Evolutionary conservation across 2,888 invertebrate species (phyloP).

Genomic region (Gibbula magus): DNA sequence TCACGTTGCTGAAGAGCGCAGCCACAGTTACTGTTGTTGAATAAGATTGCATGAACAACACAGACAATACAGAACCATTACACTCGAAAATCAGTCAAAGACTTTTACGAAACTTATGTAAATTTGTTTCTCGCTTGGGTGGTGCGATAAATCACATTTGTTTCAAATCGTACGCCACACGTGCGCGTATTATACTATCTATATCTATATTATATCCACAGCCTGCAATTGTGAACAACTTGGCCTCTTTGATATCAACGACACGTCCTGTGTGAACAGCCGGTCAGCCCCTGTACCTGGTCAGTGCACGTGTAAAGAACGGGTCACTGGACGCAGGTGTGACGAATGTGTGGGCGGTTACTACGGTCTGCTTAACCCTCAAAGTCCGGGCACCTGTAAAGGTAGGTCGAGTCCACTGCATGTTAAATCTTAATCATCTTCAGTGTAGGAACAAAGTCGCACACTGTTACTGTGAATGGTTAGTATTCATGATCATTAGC

Average conservation of each 20-base stretch:
- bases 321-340: constrained; percentile 49
- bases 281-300: constrained; percentile 28
- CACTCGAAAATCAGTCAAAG: background rate
- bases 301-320: constrained; percentile 52
- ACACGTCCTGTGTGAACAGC: constrained; percentile 26
- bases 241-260: constrained; percentile 39
- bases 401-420: no score
- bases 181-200: background rate
- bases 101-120: no score
- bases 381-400: constrained; percentile 45
- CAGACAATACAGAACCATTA: no score
- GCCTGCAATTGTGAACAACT: constrained; percentile 50
- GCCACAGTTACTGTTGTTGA: no score
- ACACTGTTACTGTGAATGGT: no score
- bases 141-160: background rate
- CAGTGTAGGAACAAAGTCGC: no score
- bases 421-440: no score
- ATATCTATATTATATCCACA: background rate
- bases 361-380: constrained; percentile 48
- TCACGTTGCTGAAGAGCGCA: no score
- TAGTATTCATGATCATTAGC: no score
- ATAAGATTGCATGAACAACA: no score
- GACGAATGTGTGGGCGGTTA: constrained; percentile 44
- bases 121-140: background rate
- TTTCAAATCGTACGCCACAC: background rate